Evolutionary conservation across 2,888 invertebrate genomes (phyloP).

Genomic region (Blera fallax): DNA sequence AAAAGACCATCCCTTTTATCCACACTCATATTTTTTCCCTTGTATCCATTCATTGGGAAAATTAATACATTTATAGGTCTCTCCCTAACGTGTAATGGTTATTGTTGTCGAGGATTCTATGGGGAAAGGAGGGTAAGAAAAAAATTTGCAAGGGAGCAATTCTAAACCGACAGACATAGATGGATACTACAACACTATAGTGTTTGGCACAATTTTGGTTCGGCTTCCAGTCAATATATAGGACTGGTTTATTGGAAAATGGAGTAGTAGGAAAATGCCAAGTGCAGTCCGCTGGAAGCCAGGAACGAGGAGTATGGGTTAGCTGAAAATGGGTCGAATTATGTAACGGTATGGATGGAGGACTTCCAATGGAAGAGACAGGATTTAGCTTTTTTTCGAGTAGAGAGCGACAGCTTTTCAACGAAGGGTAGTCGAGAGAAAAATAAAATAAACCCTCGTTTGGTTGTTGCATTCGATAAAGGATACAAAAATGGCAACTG

Average conservation of each 20-base stretch:
- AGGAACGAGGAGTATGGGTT: conserved; percentile 75
- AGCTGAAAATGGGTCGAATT: conserved; percentile 65
- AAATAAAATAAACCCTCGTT: neutral
- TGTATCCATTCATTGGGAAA: conserved; percentile 20
- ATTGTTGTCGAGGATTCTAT: conserved; percentile 36
- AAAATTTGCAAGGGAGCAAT: conserved; percentile 7
- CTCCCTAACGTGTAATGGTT: conserved; percentile 37
- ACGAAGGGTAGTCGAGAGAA: neutral
- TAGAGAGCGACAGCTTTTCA: neutral
- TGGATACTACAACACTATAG: neutral
- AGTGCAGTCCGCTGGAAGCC: conserved; percentile 80
- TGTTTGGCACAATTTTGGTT: conserved; percentile 65
- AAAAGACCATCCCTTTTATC: conserved; percentile 33
- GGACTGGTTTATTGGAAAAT: conserved; percentile 81
- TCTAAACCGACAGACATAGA: neutral
- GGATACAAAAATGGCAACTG: neutral
- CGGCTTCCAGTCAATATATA: conserved; percentile 76
- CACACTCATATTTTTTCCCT: neutral
- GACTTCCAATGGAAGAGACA: conserved; percentile 52
- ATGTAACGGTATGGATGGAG: conserved; percentile 58
- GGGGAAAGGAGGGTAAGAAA: neutral
- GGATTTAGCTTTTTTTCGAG: neutral
- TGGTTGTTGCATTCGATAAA: conserved; percentile 26
- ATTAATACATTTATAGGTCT: conserved; percentile 33
- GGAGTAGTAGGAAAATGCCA: conserved; percentile 82